Percentiles rank a stretch among this genome's conserved stretches.
These are phyloP conservation scores for Drosophila baimaii DNA, from an alignment of 1,140 invertebrate species.

Conservation along the genomic window DNA sequence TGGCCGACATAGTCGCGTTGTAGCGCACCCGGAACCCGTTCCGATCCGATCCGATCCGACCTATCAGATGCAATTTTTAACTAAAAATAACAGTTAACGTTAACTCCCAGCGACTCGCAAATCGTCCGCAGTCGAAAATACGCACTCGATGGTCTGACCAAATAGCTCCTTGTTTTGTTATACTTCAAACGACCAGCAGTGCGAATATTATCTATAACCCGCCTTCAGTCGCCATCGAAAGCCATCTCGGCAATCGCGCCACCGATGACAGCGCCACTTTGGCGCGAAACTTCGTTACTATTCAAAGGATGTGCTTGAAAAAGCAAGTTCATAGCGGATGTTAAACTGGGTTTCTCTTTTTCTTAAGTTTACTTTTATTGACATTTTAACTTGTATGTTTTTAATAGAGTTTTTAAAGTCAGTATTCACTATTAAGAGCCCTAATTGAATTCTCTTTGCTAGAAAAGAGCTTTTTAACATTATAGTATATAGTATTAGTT, in stretches of 20 bases:
- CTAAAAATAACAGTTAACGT: conserved; percentile 75
- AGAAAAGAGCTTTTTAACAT: too few species aligned
- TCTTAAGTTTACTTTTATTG: too few species aligned
- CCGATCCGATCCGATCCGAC: conserved; percentile 26
- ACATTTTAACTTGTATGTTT: too few species aligned
- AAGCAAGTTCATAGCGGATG: background rate
- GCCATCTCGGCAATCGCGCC: conserved; percentile 9
- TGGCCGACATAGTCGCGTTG: conserved; percentile 57
- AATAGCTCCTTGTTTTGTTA: conserved; percentile 76
- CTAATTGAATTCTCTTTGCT: too few species aligned
- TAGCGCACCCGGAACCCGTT: conserved; percentile 32
- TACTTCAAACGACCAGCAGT: conserved; percentile 72
- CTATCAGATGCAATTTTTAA: conserved; percentile 76
- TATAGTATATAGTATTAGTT: too few species aligned
- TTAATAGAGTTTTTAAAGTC: too few species aligned
- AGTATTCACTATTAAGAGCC: too few species aligned
- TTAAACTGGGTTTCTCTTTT: background rate
- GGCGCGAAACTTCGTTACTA: conserved; percentile 38
- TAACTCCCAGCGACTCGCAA: conserved; percentile 62
- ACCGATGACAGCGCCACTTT: conserved; percentile 22
- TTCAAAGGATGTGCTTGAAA: conserved; percentile 16
- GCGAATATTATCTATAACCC: conserved; percentile 79
- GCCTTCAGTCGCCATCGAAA: conserved; percentile 26
- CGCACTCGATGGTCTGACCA: conserved; percentile 72
- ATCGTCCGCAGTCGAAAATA: conserved; percentile 68